phyloP scores from a whole-genome alignment of 2,113 vertebrate species.

The Burhinus bistriatus region DNA sequence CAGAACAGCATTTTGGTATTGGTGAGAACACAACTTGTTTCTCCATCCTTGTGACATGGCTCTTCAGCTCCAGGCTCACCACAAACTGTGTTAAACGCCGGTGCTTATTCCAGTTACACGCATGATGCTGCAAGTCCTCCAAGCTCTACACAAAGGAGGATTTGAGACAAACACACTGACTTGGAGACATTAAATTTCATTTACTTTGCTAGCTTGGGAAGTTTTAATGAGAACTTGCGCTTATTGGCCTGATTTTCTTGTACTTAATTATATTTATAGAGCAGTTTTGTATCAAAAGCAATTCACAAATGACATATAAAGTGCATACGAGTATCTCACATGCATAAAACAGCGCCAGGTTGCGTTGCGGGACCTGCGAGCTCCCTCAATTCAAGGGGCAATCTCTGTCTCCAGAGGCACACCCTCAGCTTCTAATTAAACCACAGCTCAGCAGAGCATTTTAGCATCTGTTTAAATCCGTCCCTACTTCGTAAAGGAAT shows the following conservation, averaged over 20 bases:
- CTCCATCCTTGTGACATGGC: not conserved
- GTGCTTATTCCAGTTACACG: not conserved
- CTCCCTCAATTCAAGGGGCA: constrained; percentile 4
- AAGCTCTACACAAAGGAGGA: not conserved
- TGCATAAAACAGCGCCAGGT: not conserved
- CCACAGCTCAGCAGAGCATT: constrained; percentile 49
- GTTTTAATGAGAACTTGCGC: not conserved
- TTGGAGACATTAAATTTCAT: not conserved
- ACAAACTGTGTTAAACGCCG: not conserved
- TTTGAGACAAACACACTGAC: not conserved
- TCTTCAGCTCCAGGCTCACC: not conserved
- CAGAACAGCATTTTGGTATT: not conserved
- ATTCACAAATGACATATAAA: not conserved
- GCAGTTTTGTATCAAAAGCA: not conserved
- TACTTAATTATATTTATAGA: not conserved
- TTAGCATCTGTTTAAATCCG: constrained; percentile 56
- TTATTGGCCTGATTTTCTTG: not conserved
- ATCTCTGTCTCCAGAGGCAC: constrained; percentile 16
- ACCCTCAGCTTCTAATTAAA: constrained; percentile 51
- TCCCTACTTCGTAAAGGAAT: constrained; percentile 47
- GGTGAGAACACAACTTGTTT: not conserved
- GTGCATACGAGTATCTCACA: not conserved
- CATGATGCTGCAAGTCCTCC: not conserved
- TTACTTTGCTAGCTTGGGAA: not conserved
- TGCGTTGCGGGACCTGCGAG: not conserved